A percentile compares a stretch with the other conserved stretches of the same genome.
phyloP scores from a whole-genome alignment of 2,888 invertebrate genomes.

The Andrena minutula region DNA sequence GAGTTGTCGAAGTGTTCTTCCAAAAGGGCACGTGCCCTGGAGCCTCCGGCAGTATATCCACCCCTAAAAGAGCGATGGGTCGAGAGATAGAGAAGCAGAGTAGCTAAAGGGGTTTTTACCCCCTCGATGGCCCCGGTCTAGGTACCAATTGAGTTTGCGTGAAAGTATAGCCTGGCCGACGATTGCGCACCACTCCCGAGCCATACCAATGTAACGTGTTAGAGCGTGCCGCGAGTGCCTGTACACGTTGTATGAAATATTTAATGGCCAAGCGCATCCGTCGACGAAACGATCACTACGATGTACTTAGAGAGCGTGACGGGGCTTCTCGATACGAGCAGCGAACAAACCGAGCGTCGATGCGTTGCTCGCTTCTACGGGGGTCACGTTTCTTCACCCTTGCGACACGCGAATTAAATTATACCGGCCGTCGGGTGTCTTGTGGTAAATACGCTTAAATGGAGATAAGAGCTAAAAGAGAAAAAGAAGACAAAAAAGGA shows the following conservation, averaged over 20 bases:
- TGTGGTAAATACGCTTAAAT: conserved; percentile 67
- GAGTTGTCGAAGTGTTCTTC: no score
- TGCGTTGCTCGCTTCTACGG: not conserved
- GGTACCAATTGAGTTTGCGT: not conserved
- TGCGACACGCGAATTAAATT: conserved; percentile 17
- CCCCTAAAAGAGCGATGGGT: no score
- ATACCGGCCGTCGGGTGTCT: conserved; percentile 54
- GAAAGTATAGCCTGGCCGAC: conserved; percentile 52
- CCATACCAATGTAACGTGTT: conserved; percentile 59
- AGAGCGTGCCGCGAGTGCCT: conserved; percentile 53
- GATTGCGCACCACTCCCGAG: conserved; percentile 56
- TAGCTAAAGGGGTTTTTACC: not conserved
- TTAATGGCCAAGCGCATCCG: conserved; percentile 56
- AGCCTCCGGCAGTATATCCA: no score
- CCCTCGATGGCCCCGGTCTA: not conserved
- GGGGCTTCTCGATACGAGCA: not conserved
- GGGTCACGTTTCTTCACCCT: conserved; percentile 27
- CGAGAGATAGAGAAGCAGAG: not conserved
- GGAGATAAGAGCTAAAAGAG: conserved; percentile 49
- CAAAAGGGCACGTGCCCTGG: no score
- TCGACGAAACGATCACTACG: conserved; percentile 46
- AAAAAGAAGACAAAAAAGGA: not conserved
- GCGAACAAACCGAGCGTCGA: not conserved
- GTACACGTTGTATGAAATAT: conserved; percentile 62
- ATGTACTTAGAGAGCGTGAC: conserved; percentile 65